Percentiles rank a stretch among this genome's conserved stretches.
Conservation (phyloP, 2,888 invertebrate genomes). For the Euplagia quadripunctaria region DNA sequence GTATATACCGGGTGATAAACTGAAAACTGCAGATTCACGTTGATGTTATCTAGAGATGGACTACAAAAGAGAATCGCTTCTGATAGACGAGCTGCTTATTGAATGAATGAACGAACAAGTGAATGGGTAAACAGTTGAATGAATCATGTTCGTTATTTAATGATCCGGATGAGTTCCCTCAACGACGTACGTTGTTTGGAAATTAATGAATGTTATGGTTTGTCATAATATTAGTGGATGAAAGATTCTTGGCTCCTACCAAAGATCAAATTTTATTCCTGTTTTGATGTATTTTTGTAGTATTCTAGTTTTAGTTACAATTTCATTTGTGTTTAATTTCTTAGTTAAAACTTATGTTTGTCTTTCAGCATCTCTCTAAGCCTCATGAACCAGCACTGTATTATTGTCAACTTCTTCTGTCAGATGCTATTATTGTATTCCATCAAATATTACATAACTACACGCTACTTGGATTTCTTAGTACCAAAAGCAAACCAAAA, state of each 20-base stretch:
- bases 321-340: not conserved
- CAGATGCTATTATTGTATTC: no score
- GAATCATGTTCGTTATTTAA: constrained; percentile 53
- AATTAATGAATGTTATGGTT: constrained; percentile 38
- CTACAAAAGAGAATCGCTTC: constrained; percentile 41
- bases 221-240: not conserved
- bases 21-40: constrained; percentile 18
- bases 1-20: not conserved
- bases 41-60: constrained; percentile 29
- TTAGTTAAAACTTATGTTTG: not conserved
- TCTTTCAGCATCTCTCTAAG: not conserved
- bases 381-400: not conserved
- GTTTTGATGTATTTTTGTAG: not conserved
- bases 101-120: constrained; percentile 51
- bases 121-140: constrained; percentile 49
- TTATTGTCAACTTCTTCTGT: no score
- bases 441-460: no score
- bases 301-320: not conserved
- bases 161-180: constrained; percentile 46
- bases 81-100: constrained; percentile 33
- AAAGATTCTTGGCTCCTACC: not conserved
- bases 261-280: not conserved
- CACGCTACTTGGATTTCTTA: no score
- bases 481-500: no score
- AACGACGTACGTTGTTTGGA: constrained; percentile 42